Base-by-base conservation (phyloP, 2,113 vertebrate species). In the Ciconia maguari region DNA sequence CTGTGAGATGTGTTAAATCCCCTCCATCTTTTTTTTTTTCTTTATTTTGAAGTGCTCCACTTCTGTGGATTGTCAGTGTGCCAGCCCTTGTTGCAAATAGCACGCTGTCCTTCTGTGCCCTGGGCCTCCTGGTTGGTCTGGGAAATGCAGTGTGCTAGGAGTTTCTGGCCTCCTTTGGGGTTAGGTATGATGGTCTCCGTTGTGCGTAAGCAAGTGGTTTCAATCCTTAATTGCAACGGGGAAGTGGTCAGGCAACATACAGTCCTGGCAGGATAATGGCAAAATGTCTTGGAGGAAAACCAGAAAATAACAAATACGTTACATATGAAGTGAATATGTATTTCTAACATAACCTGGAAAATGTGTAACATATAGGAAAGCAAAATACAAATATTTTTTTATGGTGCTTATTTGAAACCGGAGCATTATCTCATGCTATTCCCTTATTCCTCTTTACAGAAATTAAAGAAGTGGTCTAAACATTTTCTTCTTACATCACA, bases 201-300 rank as follows among this genome's bases (percentile, higher is more conserved):
- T 97, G 98, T 98, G 98, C 98, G 98, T 98, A 98, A 98, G 98
- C 98, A 97, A 98, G 98, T 98, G 98, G 98, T 98, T 97, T 98
- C 91, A 96, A 84, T 98, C 98, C 97, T 98, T 98, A 98, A 98
- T 98, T 98, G 98, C 98, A 97, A 98, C 97, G 92, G 94, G 98
- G 98, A 98, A 98, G 98, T 98, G 98, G 98, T 98, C 97, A 98
- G 97, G 96, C 96, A 98, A 97, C 95, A 98, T 97, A 97, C 94
- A 97, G 97, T 94, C 97, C 96, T 97, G 97, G 98, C 80, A 83
- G 98, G 97, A 98, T 97, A 98, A 96, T 97, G 94, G 96, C 89
- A 97, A 97, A 96, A 98, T 36, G 70, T 87, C 96, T 98, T 97
- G 98, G 98, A 98, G 90, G 89, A 83, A 94, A 34, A 87, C 97